Evolutionary conservation across 1,140 invertebrate species (phyloP).

Genomic region (Aculops lycopersici): DNA sequence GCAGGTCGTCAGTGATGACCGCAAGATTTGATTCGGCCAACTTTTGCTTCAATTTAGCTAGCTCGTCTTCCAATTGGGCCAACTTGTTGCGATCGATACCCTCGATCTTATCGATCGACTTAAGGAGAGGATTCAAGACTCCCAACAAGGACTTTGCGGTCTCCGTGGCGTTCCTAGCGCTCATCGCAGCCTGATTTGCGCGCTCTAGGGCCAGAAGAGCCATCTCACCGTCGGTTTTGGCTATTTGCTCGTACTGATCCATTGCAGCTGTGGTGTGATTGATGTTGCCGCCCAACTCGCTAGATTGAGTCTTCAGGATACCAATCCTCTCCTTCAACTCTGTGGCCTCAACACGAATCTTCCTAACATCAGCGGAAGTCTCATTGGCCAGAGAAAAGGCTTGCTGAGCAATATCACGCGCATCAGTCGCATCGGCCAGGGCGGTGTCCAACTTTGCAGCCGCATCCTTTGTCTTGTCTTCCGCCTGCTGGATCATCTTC

Average conservation of each 20-base stretch:
- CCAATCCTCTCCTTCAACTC: slow-evolving; percentile 35
- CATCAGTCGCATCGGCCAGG: slow-evolving; percentile 36
- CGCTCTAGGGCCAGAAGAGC: slow-evolving; percentile 33
- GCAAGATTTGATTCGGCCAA: slow-evolving; percentile 38
- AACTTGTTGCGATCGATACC: slow-evolving; percentile 26
- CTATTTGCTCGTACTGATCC: slow-evolving; percentile 32
- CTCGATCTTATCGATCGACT: slow-evolving; percentile 36
- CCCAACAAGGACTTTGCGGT: slow-evolving; percentile 43
- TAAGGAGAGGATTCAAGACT: neutral
- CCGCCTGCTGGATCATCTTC: slow-evolving; percentile 26
- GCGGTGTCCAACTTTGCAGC: slow-evolving; percentile 28
- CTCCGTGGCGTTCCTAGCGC: slow-evolving; percentile 35
- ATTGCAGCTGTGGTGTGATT: slow-evolving; percentile 32
- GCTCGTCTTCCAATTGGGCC: slow-evolving; percentile 32
- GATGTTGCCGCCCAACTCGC: slow-evolving; percentile 32
- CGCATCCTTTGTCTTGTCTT: slow-evolving; percentile 22
- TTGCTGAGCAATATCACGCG: slow-evolving; percentile 34
- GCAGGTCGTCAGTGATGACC: slow-evolving; percentile 31
- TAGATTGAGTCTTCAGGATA: slow-evolving; percentile 37
- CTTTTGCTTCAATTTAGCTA: slow-evolving; percentile 34
- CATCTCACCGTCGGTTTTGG: slow-evolving; percentile 31
- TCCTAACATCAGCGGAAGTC: slow-evolving; percentile 37
- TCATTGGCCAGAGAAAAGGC: slow-evolving; percentile 36
- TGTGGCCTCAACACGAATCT: slow-evolving; percentile 36
- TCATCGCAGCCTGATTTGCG: slow-evolving; percentile 54